These are phyloP conservation scores for Drosophila littoralis DNA, from an alignment of 1,140 invertebrate species.

Conservation along the genomic window DNA sequence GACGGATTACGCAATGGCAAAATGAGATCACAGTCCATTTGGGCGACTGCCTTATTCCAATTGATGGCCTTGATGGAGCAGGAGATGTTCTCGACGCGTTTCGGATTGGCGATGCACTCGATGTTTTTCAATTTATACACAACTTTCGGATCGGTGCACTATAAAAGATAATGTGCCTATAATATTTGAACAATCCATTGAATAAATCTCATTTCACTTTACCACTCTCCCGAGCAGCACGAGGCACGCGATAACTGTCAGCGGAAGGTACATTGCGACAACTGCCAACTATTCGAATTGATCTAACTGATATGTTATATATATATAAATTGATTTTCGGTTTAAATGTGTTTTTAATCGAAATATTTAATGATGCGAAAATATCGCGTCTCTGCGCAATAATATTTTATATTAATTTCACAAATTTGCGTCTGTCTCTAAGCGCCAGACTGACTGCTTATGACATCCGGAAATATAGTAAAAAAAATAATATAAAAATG, in stretches of 20 bases:
- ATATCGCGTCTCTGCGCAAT: too few species aligned
- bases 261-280: not conserved
- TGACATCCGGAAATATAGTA: too few species aligned
- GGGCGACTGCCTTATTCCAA: conserved; percentile 33
- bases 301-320: not conserved
- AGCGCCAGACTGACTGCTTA: too few species aligned
- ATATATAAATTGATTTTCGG: not conserved
- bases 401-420: too few species aligned
- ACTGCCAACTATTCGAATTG: not conserved
- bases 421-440: too few species aligned
- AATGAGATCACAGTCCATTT: conserved; percentile 37
- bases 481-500: too few species aligned
- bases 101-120: conserved; percentile 20
- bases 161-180: not conserved
- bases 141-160: conserved; percentile 2
- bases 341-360: not conserved
- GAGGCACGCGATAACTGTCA: not conserved
- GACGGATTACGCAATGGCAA: conserved; percentile 36
- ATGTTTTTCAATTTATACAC: conserved; percentile 39
- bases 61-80: conserved; percentile 36
- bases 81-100: conserved; percentile 1
- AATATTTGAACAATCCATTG: too few species aligned
- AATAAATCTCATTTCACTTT: not conserved
- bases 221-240: not conserved
- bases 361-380: not conserved